These are phyloP conservation scores for Mycteria americana DNA, from an alignment of 2,797 vertebrate genomes.

Conservation along the genomic window DNA sequence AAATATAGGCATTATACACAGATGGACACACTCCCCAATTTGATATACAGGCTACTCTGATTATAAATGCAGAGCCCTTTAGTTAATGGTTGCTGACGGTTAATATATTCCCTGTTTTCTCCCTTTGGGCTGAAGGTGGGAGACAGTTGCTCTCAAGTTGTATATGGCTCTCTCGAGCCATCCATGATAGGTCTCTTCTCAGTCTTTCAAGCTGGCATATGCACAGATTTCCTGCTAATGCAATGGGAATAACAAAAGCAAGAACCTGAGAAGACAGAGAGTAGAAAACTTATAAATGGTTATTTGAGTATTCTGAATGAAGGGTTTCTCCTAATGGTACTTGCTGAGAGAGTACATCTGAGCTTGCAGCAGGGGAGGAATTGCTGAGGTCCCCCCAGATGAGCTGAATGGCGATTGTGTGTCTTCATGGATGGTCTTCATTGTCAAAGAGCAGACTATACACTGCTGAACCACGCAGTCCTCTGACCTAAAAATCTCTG, in stretches of 20 bases:
- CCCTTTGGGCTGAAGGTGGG: constrained; percentile 12
- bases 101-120: constrained; percentile 56
- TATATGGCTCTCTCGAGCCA: constrained; percentile 3
- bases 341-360: not conserved
- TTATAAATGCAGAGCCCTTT: not conserved
- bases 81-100: not conserved
- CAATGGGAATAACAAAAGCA: constrained; percentile 22
- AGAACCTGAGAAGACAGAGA: constrained; percentile 15
- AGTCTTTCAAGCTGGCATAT: constrained; percentile 37
- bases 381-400: not conserved
- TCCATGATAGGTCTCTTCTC: constrained; percentile 34
- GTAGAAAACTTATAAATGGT: not conserved
- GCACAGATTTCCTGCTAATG: constrained; percentile 35
- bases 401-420: not conserved
- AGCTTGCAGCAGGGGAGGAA: not conserved
- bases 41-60: not conserved
- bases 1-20: not conserved
- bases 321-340: not conserved
- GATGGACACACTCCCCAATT: not conserved
- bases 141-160: constrained; percentile 38
- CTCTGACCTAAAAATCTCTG: not conserved
- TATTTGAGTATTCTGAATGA: not conserved
- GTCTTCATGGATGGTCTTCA: not conserved
- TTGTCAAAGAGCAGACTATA: not conserved
- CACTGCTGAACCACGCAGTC: fast-evolving